A percentile compares a stretch with the other conserved stretches of the same genome.
phyloP scores from a whole-genome alignment of 2,888 invertebrate species.

The Diogma glabrata region DNA sequence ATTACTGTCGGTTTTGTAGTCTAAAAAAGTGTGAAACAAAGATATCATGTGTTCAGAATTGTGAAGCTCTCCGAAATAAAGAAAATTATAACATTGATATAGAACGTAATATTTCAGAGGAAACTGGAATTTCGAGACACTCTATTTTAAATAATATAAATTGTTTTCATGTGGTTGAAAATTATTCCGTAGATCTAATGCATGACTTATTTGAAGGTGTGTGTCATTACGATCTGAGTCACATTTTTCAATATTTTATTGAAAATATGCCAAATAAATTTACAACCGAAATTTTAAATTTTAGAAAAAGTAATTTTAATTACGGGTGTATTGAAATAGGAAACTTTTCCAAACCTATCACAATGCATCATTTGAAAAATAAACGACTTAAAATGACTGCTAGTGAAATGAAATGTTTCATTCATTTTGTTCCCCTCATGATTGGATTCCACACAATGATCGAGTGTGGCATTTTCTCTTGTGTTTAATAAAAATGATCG shows the following conservation, averaged over 20 bases:
- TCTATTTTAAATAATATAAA: background rate
- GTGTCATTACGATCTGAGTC: slow-evolving; percentile 12
- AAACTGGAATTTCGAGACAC: background rate
- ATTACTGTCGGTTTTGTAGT: background rate
- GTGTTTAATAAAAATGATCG: slow-evolving; percentile 11
- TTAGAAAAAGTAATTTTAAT: slow-evolving; percentile 12
- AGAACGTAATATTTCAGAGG: background rate
- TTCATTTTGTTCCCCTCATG: slow-evolving; percentile 1
- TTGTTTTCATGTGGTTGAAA: slow-evolving; percentile 3
- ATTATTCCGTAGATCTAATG: slow-evolving; percentile 11
- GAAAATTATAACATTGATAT: background rate
- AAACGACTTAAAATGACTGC: slow-evolving; percentile 6
- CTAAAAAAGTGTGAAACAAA: background rate
- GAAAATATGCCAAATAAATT: background rate
- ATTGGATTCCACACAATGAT: slow-evolving; percentile 3
- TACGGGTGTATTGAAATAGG: slow-evolving; percentile 9
- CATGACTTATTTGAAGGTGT: slow-evolving; percentile 13
- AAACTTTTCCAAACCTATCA: slow-evolving; percentile 5
- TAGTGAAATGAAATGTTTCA: slow-evolving; percentile 11
- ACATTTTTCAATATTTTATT: slow-evolving; percentile 1
- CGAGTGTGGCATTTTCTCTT: slow-evolving; percentile 11
- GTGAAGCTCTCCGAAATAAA: background rate
- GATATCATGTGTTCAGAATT: background rate
- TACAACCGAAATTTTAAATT: slow-evolving; percentile 9
- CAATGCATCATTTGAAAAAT: slow-evolving; percentile 6